Evolutionary conservation across 2,888 invertebrate species (phyloP), one percentile per base, ranked within the genome.

Genomic region (Volucella inflata): DNA sequence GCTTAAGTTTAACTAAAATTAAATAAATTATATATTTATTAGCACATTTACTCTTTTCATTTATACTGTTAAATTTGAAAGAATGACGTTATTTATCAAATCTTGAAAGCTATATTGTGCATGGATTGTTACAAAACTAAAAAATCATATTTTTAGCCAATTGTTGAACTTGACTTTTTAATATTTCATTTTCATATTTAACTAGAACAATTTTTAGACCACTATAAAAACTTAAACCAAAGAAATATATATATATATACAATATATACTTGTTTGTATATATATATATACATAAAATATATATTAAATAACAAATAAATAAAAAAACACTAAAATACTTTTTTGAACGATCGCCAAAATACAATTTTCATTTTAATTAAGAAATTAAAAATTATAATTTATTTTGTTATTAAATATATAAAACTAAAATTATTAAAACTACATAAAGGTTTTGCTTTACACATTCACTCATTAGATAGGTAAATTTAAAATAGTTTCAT

Each of bases 391-490:
- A 57, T 62, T 67, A 70, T 14, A 67, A 78, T 55, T 74, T 14
- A 2, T 60, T 60, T 74, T 10, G 53, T 60, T 17, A 30, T 72
- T 60, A 9, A 4, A 70, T 70, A 59, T 59, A 51, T 40, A 30
- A 62, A 17, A 59, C 8, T 50, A 50, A 57, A 60, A 67, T 55
- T 67, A 55, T 59, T 48, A 53, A 65, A 50, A 67, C 55, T 70
- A 77, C 17, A 76, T 50, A 64, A 74, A 79, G 68, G 74, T 64
- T 83, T 83, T 74, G 83, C 83, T 83, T 83, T 83, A 79, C 62
- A 79, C 79, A 74, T 64, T 80, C 75, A 80, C 70, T 57, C 80
- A 84, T 76, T 84, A 84, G 84, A 84, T 84, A 84, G 84, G 84
- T 60, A 80, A 76, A 84, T 79, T 80, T 55, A 59, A 79, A 84